Evolutionary conservation across 1,140 invertebrate genomes (phyloP), one percentile per base, ranked within the genome.

Genomic region (Cydia amplana): DNA sequence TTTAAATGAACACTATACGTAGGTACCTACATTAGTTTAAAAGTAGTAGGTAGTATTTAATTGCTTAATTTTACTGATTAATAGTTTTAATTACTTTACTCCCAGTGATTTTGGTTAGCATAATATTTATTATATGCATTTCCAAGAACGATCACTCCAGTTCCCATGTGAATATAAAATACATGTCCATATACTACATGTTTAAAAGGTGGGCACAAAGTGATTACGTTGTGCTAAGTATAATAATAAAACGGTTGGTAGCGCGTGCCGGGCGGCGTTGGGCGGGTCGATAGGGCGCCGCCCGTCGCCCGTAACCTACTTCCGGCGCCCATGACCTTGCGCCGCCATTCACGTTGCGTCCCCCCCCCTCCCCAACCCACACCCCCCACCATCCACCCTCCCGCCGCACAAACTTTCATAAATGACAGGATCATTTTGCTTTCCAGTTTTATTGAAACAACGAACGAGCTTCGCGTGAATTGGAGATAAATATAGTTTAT

Each of bases 241-340:
- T 65, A 36, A 65, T 32, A 65, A 65, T 65, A 65, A 16, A 65
- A 64, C 25, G 63, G 55, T 60, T 18, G 60, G n/a, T 9, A 14
- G 28, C 64, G 64, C 28, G 64, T 65, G 64, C 28, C 64, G 63
- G 63, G 63, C 55, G 55, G 55, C 76, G 46, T 60, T 82, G 64
- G 79, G 84, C 86, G 89, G 46, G 87, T 90, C 87, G 87, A 90
- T 90, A 88, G 83, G 82, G 82, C 83, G 87, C 86, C 88, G 88
- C 88, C 89, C 89, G 91, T 91, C 88, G 88, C 88, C 89, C 89
- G 91, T 92, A 92, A 91, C 91, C 89, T 87, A 91, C 88, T 89
- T 91, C 91, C 91, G 86, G 76, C 86, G 89, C 87, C 90, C 90
- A 75, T 92, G 90, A 92, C 90, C 90, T 92, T 92, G 90, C 85